Evolutionary conservation across 2,113 vertebrate genomes (phyloP), one percentile per base, ranked within the genome.

Genomic region (Jaculus jaculus): DNA sequence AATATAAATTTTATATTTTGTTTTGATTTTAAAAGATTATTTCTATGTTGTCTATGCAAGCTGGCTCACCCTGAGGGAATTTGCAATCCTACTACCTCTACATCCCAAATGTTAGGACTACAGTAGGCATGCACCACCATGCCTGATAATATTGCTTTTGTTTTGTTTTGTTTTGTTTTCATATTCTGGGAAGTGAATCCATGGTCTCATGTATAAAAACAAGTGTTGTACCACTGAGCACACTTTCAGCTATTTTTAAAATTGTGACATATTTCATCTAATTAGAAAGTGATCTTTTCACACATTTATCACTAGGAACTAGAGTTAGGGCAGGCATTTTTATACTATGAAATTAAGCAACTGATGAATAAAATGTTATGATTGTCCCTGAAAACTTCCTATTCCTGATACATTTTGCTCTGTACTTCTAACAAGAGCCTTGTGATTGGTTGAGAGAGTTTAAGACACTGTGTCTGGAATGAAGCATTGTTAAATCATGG

Each of bases 231-330:
- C 24, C 23, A 75, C 12, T 18, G 11, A 75, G 23, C 39, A 34
- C n/a, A 71, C 13, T 8, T 20, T 15, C 32, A 71, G 20, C 8
- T 78, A 5, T 9, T 84, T 93, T 92, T 58, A 4, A 88, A 91
- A 66, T 84, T 69, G 5, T 73, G 83, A 85, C 47, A 68, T 24
- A 58, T 92, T 68, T 88, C 15, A 82, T 85, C 1, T 54, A 81
- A 81, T 90, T 90, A 92, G 32, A 69, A 84, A 81, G 15, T 88
- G 20, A 12, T 8, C 65, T 1, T 72, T 90, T 47, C 39, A 74
- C 34, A 85, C 24, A 21, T 47, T 91, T 82, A 42, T 87, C 87
- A 72, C 74, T 84, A 85, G 86, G 47, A 83, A 91, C 5, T 54
- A 0, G 18, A 74, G 20, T 81, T 79, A 73, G 10, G 13, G 15